A percentile compares a stretch with the other conserved stretches of the same genome.
These are phyloP conservation scores for Tylochromis polylepis DNA, from an alignment of 2,113 vertebrate genomes.

Conservation along the genomic window DNA sequence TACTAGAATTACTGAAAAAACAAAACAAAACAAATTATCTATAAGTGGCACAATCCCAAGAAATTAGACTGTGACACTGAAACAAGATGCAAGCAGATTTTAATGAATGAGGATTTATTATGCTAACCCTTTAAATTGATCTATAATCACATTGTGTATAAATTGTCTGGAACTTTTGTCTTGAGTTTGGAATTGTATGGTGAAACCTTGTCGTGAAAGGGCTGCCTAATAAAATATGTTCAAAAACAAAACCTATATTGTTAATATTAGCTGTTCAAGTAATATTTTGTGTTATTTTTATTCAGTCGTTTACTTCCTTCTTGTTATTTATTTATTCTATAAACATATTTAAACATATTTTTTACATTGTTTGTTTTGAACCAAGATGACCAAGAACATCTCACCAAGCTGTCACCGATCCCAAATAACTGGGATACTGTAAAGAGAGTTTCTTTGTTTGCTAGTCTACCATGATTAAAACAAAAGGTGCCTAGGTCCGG, in stretches of 20 bases:
- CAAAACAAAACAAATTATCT: too few relatives aligned
- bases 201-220: too few relatives aligned
- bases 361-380: too few relatives aligned
- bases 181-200: too few relatives aligned
- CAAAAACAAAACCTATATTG: not conserved
- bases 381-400: too few relatives aligned
- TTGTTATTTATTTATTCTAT: too few relatives aligned
- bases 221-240: not conserved
- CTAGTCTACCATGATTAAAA: not conserved
- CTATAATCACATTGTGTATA: not conserved
- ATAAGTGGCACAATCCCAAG: not conserved
- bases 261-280: not conserved
- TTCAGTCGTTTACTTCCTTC: too few relatives aligned
- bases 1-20: not conserved
- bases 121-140: not conserved
- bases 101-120: not conserved
- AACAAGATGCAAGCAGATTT: not conserved
- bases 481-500: not conserved
- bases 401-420: too few relatives aligned
- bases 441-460: not conserved
- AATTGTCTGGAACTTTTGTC: not conserved
- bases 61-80: not conserved
- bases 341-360: too few relatives aligned
- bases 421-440: too few relatives aligned
- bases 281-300: not conserved